Conservation (phyloP, 2,888 invertebrate genomes). For the Nomada ferruginata region DNA sequence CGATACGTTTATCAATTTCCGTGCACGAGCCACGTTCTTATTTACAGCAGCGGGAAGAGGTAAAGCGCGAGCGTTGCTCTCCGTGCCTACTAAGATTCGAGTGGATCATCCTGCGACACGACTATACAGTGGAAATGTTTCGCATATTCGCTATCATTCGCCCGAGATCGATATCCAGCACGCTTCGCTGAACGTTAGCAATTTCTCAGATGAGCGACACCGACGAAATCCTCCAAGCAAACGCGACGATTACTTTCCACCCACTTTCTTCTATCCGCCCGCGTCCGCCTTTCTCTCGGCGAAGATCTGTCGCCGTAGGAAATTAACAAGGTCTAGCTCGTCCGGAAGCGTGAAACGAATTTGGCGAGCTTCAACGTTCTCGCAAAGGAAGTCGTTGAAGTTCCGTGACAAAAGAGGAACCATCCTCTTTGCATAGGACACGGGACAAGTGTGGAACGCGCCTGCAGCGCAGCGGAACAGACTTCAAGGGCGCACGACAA, state of each 20-base stretch:
- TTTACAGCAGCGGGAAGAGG: not conserved
- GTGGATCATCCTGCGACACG: not conserved
- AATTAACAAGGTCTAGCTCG: conserved; percentile 1
- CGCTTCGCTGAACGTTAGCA: not conserved
- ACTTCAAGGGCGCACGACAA: conserved; percentile 37
- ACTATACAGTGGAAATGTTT: not conserved
- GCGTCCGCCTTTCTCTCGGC: not conserved
- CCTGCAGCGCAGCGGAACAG: not conserved
- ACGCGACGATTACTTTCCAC: conserved; percentile 10
- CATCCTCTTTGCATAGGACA: not conserved
- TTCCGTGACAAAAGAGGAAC: not conserved
- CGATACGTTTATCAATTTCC: too few species aligned
- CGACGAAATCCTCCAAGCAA: conserved; percentile 10
- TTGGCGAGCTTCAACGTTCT: not conserved
- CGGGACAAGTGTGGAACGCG: not conserved
- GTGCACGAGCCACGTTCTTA: too few species aligned
- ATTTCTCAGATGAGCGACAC: not conserved
- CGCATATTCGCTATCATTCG: not conserved
- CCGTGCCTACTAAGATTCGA: not conserved
- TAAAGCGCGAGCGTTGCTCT: too few species aligned
- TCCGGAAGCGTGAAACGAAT: not conserved
- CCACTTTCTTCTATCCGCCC: not conserved
- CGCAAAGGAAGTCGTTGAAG: not conserved
- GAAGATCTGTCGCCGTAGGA: not conserved
- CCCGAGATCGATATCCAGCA: conserved; percentile 16